phyloP scores from a whole-genome alignment of 37 sponge, comb jelly and placozoan genomes.

The Geodia barretti region DNA sequence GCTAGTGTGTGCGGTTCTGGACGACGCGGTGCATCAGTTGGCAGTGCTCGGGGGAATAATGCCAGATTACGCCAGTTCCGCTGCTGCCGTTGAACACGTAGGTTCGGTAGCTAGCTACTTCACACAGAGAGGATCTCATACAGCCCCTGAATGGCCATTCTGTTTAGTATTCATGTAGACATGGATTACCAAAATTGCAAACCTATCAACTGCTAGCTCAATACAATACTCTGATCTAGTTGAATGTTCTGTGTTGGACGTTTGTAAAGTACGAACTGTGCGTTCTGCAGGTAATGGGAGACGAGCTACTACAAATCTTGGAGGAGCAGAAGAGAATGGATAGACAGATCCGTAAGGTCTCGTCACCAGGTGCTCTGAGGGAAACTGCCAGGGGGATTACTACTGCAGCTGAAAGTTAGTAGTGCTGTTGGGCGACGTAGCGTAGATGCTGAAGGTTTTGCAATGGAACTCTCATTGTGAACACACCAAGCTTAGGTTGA shows the following conservation, averaged over 20 bases:
- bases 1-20: conserved; percentile 62
- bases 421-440: neutral
- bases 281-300: conserved; percentile 63
- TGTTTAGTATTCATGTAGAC: too few relatives aligned
- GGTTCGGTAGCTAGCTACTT: neutral
- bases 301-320: conserved; percentile 74
- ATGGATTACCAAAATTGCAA: too few relatives aligned
- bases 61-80: conserved; percentile 47
- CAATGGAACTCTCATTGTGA: neutral
- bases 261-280: too few relatives aligned
- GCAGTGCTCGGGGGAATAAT: conserved; percentile 81
- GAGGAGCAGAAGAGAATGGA: conserved; percentile 53
- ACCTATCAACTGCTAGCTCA: too few relatives aligned
- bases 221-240: too few relatives aligned
- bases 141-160: too few relatives aligned
- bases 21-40: conserved; percentile 85
- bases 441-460: neutral
- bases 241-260: too few relatives aligned
- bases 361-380: too few relatives aligned
- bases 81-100: conserved; percentile 67
- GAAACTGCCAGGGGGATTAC: conserved; percentile 10
- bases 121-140: neutral
- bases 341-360: too few relatives aligned
- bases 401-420: conserved; percentile 50
- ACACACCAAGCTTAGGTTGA: neutral